Conservation (phyloP, 2,797 vertebrate species). For the Sebastes goodei region DNA sequence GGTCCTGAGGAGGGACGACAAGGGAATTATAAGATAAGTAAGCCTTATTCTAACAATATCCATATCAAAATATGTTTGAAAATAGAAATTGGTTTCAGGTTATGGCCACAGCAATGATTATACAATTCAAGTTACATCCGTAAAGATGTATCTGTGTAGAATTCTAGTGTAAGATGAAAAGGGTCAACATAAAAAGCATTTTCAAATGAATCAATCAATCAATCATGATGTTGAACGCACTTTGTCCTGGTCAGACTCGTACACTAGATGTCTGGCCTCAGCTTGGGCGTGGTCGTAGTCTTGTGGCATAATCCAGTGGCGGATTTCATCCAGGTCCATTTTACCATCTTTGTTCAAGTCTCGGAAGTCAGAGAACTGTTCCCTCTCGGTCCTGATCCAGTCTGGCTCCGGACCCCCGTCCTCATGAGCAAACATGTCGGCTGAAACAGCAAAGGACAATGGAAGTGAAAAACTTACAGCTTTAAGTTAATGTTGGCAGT, state of each 20-base stretch:
- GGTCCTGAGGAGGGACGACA: slow-evolving; percentile 81
- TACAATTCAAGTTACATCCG: not conserved
- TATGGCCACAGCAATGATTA: not conserved
- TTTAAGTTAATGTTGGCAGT: not conserved
- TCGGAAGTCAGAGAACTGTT: slow-evolving; percentile 97
- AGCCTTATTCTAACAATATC: not conserved
- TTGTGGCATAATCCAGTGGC: slow-evolving; percentile 96
- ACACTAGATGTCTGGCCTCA: slow-evolving; percentile 94
- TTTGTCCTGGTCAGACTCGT: slow-evolving; percentile 95
- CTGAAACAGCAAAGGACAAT: slow-evolving; percentile 70
- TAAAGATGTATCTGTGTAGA: not conserved
- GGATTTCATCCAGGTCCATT: slow-evolving; percentile 95
- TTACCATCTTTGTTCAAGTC: slow-evolving; percentile 98
- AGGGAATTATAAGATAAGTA: not conserved
- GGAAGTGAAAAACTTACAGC: not conserved
- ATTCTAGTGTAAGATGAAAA: not conserved
- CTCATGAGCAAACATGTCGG: slow-evolving; percentile 98
- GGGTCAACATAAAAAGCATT: not conserved
- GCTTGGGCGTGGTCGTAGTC: slow-evolving; percentile 97
- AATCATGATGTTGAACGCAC: slow-evolving; percentile 69
- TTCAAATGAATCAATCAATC: not conserved
- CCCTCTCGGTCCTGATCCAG: slow-evolving; percentile 94
- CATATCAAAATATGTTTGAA: not conserved
- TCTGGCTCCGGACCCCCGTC: slow-evolving; percentile 94
- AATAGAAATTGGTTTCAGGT: not conserved